Conservation (phyloP, 2,888 invertebrate genomes). For the Latrodectus hesperus region DNA sequence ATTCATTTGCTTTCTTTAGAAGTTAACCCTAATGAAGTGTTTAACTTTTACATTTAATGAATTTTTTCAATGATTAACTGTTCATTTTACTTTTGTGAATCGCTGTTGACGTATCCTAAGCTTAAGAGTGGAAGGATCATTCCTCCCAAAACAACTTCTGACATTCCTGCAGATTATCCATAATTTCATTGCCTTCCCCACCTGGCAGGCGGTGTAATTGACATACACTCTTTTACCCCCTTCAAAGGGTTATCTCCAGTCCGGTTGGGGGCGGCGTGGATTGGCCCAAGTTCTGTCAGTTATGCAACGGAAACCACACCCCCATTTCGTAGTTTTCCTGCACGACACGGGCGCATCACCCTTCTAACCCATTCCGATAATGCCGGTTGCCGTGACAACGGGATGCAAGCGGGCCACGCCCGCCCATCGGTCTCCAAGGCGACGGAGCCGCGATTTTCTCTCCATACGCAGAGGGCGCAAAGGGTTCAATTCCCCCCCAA, state of each 20-base stretch:
- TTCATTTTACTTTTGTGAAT: no score
- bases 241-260: slow-evolving; percentile 17
- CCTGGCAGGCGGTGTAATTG: not conserved
- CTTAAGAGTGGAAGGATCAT: not conserved
- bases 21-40: no score
- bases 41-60: no score
- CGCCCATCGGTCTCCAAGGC: slow-evolving; percentile 22
- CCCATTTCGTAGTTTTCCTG: slow-evolving; percentile 16
- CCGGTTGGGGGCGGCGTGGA: not conserved
- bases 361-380: slow-evolving; percentile 28
- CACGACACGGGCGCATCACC: slow-evolving; percentile 1
- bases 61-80: no score
- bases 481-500: slow-evolving; percentile 6
- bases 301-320: slow-evolving; percentile 42
- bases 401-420: slow-evolving; percentile 38
- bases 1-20: no score
- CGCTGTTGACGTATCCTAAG: no score
- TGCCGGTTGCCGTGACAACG: slow-evolving; percentile 35
- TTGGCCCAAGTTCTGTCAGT: slow-evolving; percentile 44
- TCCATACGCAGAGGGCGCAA: slow-evolving; percentile 12
- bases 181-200: not conserved
- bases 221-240: slow-evolving; percentile 10
- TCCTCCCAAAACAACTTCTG: not conserved
- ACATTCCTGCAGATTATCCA: not conserved
- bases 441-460: slow-evolving; percentile 13